Evolutionary conservation across 2,113 vertebrate genomes (phyloP).

Genomic region (Neotragus moschatus): DNA sequence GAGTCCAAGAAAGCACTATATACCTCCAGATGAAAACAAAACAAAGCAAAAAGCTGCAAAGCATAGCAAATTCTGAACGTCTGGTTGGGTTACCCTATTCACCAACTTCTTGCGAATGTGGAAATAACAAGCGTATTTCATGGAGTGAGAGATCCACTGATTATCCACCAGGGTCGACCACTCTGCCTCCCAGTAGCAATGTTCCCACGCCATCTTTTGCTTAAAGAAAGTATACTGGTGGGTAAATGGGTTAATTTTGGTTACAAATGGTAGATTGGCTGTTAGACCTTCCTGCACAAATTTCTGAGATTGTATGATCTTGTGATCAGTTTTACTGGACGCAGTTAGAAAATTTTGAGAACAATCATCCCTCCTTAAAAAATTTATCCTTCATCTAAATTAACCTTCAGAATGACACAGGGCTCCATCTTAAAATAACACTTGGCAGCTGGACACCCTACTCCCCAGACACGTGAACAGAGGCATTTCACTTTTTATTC

Average conservation of each 20-base stretch:
- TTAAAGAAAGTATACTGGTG: not conserved
- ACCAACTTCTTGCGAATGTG: not conserved
- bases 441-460: not conserved
- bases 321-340: not conserved
- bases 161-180: rapidly evolving
- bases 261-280: not conserved
- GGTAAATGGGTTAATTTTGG: not conserved
- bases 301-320: not conserved
- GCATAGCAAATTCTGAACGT: not conserved
- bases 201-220: not conserved
- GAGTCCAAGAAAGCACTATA: too few species aligned
- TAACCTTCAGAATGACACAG: rapidly evolving
- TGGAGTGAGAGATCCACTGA: rapidly evolving
- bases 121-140: rapidly evolving
- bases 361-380: not conserved
- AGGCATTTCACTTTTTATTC: not conserved
- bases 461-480: not conserved
- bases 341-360: not conserved
- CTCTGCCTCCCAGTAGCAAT: rapidly evolving
- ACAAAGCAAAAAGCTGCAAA: not conserved
- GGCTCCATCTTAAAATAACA: not conserved
- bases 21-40: not conserved
- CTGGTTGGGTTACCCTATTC: not conserved
- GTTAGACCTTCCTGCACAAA: not conserved
- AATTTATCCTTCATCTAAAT: not conserved